Evolutionary conservation across 1,140 invertebrate genomes (phyloP).

Genomic region (Caenorhabditis inopinata): DNA sequence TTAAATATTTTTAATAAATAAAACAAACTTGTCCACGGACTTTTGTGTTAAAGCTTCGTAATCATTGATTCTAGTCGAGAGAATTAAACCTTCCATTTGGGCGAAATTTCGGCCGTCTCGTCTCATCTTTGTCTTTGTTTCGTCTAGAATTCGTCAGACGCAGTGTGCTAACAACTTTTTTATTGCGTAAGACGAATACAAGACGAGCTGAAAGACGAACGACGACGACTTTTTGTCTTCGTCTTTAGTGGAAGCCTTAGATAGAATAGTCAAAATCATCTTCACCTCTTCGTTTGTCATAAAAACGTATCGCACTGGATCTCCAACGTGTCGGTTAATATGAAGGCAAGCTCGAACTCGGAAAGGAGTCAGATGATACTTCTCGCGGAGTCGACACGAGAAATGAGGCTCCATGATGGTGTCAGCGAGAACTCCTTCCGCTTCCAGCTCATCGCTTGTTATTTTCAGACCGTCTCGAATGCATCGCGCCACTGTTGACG

Average conservation of each 20-base stretch:
- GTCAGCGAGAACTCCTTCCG: slow-evolving; percentile 28
- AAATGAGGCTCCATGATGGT: slow-evolving; percentile 32
- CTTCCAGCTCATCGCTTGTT: slow-evolving; percentile 6
- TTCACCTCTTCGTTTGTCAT: slow-evolving; percentile 29
- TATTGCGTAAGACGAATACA: too few relatives aligned
- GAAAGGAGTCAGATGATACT: slow-evolving; percentile 11
- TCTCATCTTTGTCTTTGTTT: too few relatives aligned
- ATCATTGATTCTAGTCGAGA: too few relatives aligned
- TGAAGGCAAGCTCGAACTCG: slow-evolving; percentile 25
- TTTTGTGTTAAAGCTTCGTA: too few relatives aligned
- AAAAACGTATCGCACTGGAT: slow-evolving; percentile 37
- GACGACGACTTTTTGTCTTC: too few relatives aligned
- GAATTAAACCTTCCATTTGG: too few relatives aligned
- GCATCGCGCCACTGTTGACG: slow-evolving; percentile 33
- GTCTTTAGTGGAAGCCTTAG: too few relatives aligned
- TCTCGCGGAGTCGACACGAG: slow-evolving; percentile 19
- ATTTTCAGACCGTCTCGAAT: slow-evolving; percentile 33
- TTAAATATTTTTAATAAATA: not conserved
- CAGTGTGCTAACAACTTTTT: too few relatives aligned
- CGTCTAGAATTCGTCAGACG: too few relatives aligned
- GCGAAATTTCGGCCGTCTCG: too few relatives aligned
- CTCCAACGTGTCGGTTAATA: slow-evolving; percentile 36
- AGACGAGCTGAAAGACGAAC: too few relatives aligned
- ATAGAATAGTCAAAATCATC: not conserved
- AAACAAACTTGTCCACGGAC: too few relatives aligned